phyloP scores from a whole-genome alignment of 1,140 invertebrate species.

The honey bee (Apis mellifera) region DNA sequence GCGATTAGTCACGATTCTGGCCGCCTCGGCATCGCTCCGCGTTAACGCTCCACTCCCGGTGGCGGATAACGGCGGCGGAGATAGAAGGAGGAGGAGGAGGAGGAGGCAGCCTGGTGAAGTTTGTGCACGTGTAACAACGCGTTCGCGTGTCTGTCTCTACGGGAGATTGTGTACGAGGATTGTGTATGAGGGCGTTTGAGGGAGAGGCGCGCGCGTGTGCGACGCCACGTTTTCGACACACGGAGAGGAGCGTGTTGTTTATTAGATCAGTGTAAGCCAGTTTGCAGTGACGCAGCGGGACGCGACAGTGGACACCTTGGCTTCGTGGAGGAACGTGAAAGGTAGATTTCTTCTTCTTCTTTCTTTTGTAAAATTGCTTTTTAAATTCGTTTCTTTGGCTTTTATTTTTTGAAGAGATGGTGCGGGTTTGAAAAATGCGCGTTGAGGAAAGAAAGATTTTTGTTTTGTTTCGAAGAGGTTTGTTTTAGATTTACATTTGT shows the following conservation, averaged over 20 bases:
- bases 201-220: not conserved
- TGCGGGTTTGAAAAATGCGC: too few relatives aligned
- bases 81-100: too few relatives aligned
- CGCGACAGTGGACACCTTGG: conserved; percentile 71
- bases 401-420: too few relatives aligned
- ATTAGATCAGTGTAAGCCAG: conserved; percentile 80
- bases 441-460: too few relatives aligned
- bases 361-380: not conserved
- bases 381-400: not conserved
- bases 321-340: conserved; percentile 63
- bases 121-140: not conserved
- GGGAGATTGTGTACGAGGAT: too few relatives aligned
- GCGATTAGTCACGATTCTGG: conserved; percentile 49
- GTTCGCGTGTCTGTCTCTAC: not conserved
- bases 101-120: too few relatives aligned
- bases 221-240: conserved; percentile 27
- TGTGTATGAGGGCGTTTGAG: not conserved
- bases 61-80: too few relatives aligned
- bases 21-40: conserved; percentile 2
- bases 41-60: too few relatives aligned
- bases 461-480: too few relatives aligned
- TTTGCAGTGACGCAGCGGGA: conserved; percentile 75
- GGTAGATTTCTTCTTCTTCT: not conserved
- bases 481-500: too few relatives aligned
- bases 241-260: conserved; percentile 66